Conservation (phyloP, 2,888 invertebrate species). For the Gymnoscelis rufifasciata region DNA sequence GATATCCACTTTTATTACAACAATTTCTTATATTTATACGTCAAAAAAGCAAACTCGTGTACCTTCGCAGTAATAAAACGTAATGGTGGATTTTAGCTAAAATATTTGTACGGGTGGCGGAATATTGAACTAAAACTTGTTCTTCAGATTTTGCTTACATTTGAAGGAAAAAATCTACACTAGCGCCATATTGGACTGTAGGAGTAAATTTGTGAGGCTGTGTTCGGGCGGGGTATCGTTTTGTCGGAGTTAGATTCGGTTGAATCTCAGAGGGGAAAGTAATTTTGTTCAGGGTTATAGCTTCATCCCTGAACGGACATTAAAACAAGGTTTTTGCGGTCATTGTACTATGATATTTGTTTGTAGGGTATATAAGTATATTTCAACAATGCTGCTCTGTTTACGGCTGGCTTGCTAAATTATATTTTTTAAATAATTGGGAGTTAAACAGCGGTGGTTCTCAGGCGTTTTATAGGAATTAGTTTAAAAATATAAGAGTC, state of each 20-base stretch:
- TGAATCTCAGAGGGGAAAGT: constrained; percentile 53
- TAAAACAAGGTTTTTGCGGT: constrained; percentile 46
- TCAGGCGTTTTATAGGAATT: too few relatives aligned
- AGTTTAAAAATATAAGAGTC: too few relatives aligned
- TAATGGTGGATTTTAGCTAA: constrained; percentile 45
- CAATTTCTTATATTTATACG: constrained; percentile 55
- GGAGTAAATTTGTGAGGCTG: not conserved
- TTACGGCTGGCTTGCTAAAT: too few relatives aligned
- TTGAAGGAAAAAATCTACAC: not conserved
- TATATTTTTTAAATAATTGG: too few relatives aligned
- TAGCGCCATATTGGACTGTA: not conserved
- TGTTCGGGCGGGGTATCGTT: constrained; percentile 49
- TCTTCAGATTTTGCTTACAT: not conserved
- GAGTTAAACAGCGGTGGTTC: too few relatives aligned
- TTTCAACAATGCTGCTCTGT: too few relatives aligned
- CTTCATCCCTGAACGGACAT: constrained; percentile 48
- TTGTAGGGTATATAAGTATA: constrained; percentile 18
- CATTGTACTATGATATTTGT: constrained; percentile 36
- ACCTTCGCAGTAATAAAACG: constrained; percentile 62
- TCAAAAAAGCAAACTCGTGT: constrained; percentile 68
- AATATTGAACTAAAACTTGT: not conserved
- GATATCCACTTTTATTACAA: constrained; percentile 51
- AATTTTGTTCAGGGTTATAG: constrained; percentile 53
- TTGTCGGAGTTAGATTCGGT: constrained; percentile 41
- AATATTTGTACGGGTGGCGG: not conserved